Evolutionary conservation across 2,113 vertebrate species (phyloP), one percentile per base, ranked within the genome.

Genomic region (Anhinga rufa): DNA sequence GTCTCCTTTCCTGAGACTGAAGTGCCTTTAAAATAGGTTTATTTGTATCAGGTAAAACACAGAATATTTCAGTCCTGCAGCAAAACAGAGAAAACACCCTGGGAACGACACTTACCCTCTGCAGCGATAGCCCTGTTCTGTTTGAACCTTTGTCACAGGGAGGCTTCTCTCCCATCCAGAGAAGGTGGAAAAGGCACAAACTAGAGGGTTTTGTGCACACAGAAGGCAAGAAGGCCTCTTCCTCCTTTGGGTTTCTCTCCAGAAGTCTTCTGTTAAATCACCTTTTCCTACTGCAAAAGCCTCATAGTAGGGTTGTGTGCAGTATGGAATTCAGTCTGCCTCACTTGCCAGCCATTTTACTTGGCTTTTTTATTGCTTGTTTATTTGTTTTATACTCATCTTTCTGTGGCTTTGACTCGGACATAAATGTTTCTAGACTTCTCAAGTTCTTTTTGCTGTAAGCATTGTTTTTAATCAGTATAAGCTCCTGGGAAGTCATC

Each of bases 401-500:
- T 90, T 86, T 88, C 79, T 97, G 93, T 54, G 88, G 91, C 81
- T 97, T 95, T 93, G 84, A 94, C 78, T 96, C 62, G 93, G 93
- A 91, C 74, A 80, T 91, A 96, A 97, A 93, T 92, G 69, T 96
- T 97, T 96, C 91, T 80, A 96, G 85, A 88, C 69, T 69, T 92
- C 66, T 92, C 76, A 76, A 84, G 94, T 97, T 95, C 55, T 93
- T 84, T 84, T 86, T 65, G 12, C 82, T 93, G 32, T 78, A 91
- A 97, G 68, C 1, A 32, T 85, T 92, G 69, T 44, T 81, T 77
- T 69, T 51, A 92, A 80, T 86, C 82, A 68, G 17, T 68, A 36
- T 82, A 93, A 88, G 29, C 51, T 78, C 48, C 62, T 86, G 76
- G 79, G 42, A 96, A 88, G 62, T 57, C 24, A 55, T 17, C 1